A percentile compares a stretch with the other conserved stretches of the same genome.
These are phyloP conservation scores for Lordiphosa collinella DNA, from an alignment of 1,140 invertebrate genomes.

Conservation along the genomic window DNA sequence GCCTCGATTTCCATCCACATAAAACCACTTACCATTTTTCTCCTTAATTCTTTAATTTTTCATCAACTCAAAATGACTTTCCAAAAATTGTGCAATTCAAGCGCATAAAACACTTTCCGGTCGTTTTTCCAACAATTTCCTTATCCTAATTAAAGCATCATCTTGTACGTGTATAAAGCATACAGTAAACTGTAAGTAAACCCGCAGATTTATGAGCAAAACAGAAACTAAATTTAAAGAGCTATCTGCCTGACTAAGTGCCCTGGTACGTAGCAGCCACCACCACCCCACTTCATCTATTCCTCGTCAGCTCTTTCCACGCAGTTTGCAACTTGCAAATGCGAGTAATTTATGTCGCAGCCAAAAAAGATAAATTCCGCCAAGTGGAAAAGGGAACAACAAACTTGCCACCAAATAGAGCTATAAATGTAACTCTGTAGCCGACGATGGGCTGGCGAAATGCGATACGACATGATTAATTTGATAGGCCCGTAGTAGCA, in stretches of 20 bases:
- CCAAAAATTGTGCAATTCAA: too few species aligned
- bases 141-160: slow-evolving; percentile 52
- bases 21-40: too few species aligned
- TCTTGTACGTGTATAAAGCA: slow-evolving; percentile 27
- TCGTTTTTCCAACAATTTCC: too few species aligned
- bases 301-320: background rate
- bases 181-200: slow-evolving; percentile 26
- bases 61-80: too few species aligned
- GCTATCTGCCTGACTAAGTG: slow-evolving; percentile 28
- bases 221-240: slow-evolving; percentile 68
- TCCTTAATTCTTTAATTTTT: too few species aligned
- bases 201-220: slow-evolving; percentile 58
- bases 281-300: background rate
- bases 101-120: too few species aligned
- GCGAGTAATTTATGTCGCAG: slow-evolving; percentile 68
- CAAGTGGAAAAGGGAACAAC: slow-evolving; percentile 16
- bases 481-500: slow-evolving; percentile 49
- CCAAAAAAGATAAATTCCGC: slow-evolving; percentile 68
- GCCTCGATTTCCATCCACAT: too few species aligned
- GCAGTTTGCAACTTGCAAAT: slow-evolving; percentile 20
- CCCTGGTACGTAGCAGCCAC: slow-evolving; percentile 1
- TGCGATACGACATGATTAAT: slow-evolving; percentile 73
- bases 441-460: slow-evolving; percentile 50
- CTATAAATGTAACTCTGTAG: slow-evolving; percentile 58
- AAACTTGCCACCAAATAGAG: slow-evolving; percentile 44